Evolutionary conservation across 2,113 vertebrate genomes (phyloP), one percentile per base, ranked within the genome.

Genomic region (Hipposideros armiger): DNA sequence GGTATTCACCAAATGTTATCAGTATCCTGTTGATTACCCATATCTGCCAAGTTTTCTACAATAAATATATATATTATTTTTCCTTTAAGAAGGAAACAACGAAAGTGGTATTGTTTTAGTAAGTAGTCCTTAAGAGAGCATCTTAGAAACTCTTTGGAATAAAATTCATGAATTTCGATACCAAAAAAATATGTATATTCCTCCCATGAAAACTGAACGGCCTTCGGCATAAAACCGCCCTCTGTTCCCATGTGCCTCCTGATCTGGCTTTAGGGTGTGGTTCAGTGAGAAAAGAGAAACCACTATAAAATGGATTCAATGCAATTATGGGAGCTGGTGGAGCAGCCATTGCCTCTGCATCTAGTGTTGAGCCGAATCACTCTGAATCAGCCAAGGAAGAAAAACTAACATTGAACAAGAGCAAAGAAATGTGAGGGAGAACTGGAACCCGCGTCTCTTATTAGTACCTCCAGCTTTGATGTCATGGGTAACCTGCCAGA

Each of bases 111-210:
- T 20, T 72, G 32, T 50, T 30, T 89, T 80, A 58, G 26, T 52
- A 73, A 67, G n/a, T 72, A 73, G 28, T 52, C 47, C 85, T 52
- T 85, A 54, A 86, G 7, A 20, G 1, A 15, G 16, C 30, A 92
- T 88, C 90, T 73, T 80, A 85, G 26, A 90, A 58, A 64, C 15
- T 80, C 64, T 83, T 78, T 66, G n/a, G n/a, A 80, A 66, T 92
- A 60, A 92, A 92, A 45, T 78, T 85, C n/a, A 67, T 81, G 8
- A 70, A 88, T 83, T 92, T 95, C 50, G 13, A 86, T 50, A 90
- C 5, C 24, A 80, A 85, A 91, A 81, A 87, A 26, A 45, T n/a
- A 36, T n/a, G 4, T 81, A 54, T 52, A 20, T 66, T 58, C n/a
- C 67, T 83, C 42, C 69, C 58, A 76, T 40, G n/a, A 89, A 94